Percentiles rank a stretch among this genome's conserved stretches.
Conservation (phyloP, 2,113 vertebrate species). For the Cairina moschata region DNA sequence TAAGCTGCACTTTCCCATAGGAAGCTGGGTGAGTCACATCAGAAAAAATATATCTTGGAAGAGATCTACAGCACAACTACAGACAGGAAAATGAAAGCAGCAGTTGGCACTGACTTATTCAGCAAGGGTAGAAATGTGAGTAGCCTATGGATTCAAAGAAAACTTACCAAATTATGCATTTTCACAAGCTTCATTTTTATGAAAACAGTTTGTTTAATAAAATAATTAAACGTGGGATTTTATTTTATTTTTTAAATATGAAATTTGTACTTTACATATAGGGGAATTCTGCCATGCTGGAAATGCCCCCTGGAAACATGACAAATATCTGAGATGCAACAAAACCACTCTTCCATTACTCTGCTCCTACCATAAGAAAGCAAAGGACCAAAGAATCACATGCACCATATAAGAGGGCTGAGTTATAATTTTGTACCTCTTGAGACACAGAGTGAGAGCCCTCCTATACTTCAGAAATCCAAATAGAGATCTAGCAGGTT, state of each 20-base stretch:
- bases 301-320: background rate
- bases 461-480: background rate
- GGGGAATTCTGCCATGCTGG: background rate
- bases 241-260: background rate
- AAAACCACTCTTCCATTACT: background rate
- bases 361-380: background rate
- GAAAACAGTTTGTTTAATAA: background rate
- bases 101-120: background rate
- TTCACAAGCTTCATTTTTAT: background rate
- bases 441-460: background rate
- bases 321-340: background rate
- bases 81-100: slow-evolving; percentile 17
- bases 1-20: slow-evolving; percentile 11
- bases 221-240: background rate
- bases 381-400: background rate
- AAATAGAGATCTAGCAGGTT: background rate
- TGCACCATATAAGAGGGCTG: fast-evolving
- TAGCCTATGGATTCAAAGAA: background rate
- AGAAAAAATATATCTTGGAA: background rate
- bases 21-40: slow-evolving; percentile 6
- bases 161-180: background rate
- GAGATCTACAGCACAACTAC: background rate
- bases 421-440: background rate
- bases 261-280: background rate
- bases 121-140: background rate